These are phyloP conservation scores for Tromatobia lineatoria DNA, from an alignment of 2,888 invertebrate species.

Conservation along the genomic window DNA sequence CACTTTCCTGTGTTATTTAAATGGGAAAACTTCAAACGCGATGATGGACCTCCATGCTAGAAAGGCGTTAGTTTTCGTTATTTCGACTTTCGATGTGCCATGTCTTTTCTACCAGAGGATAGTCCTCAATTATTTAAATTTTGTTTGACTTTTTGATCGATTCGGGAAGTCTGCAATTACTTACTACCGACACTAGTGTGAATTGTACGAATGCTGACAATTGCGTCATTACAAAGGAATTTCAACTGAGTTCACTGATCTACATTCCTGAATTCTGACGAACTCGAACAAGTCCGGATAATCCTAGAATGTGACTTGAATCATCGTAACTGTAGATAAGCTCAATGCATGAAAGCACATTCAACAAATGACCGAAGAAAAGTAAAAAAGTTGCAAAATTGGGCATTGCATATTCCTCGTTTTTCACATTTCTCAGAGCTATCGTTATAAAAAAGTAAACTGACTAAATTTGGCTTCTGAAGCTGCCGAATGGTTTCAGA, in stretches of 20 bases:
- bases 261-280: slow-evolving; percentile 20
- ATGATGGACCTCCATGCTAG: too few species aligned
- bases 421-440: too few species aligned
- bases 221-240: slow-evolving; percentile 49
- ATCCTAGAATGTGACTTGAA: neutral
- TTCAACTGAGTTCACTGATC: slow-evolving; percentile 55
- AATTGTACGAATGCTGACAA: slow-evolving; percentile 22
- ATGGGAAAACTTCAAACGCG: too few species aligned
- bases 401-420: too few species aligned
- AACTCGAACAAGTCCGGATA: slow-evolving; percentile 13
- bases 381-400: slow-evolving; percentile 5
- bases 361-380: neutral
- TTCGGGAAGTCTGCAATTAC: slow-evolving; percentile 47
- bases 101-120: too few species aligned
- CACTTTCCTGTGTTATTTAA: too few species aligned
- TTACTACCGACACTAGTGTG: slow-evolving; percentile 1
- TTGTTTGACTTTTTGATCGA: neutral
- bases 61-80: too few species aligned
- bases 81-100: too few species aligned
- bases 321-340: neutral
- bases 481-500: too few species aligned
- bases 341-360: neutral
- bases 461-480: too few species aligned
- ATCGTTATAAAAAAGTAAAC: too few species aligned
- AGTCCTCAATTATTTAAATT: neutral